These are phyloP conservation scores for Microctenopoma steveboyesi DNA, from an alignment of 2,797 vertebrate genomes.

Conservation along the genomic window DNA sequence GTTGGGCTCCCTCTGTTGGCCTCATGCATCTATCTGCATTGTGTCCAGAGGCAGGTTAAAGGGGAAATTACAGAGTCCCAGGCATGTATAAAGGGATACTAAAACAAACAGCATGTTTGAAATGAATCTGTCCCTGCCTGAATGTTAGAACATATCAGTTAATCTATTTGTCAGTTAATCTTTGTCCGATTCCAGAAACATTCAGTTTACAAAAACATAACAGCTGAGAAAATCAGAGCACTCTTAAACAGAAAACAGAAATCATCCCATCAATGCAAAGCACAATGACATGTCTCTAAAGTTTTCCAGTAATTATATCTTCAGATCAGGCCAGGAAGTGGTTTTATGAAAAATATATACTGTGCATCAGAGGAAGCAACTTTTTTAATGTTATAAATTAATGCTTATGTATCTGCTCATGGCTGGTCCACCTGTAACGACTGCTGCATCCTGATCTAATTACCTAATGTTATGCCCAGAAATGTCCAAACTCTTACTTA, in stretches of 20 bases:
- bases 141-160: neutral
- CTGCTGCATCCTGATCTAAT: conserved; percentile 49
- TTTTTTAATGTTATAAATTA: conserved; percentile 12
- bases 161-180: neutral
- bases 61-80: neutral
- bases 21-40: conserved; percentile 46
- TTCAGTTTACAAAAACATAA: neutral
- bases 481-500: conserved; percentile 32
- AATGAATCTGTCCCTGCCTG: too few species aligned
- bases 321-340: neutral
- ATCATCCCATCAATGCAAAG: conserved; percentile 1
- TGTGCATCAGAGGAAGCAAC: neutral
- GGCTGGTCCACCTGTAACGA: conserved; percentile 40
- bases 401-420: conserved; percentile 27
- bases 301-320: conserved; percentile 6
- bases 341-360: conserved; percentile 4
- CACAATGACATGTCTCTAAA: neutral
- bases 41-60: conserved; percentile 30
- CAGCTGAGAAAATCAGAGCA: neutral
- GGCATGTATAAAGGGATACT: neutral
- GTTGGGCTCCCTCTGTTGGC: conserved; percentile 83
- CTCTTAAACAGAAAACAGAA: neutral
- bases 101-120: too few species aligned
- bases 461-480: conserved; percentile 41
- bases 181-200: neutral